Conservation (phyloP, 2,888 invertebrate species). For the Drosophila tripunctata region DNA sequence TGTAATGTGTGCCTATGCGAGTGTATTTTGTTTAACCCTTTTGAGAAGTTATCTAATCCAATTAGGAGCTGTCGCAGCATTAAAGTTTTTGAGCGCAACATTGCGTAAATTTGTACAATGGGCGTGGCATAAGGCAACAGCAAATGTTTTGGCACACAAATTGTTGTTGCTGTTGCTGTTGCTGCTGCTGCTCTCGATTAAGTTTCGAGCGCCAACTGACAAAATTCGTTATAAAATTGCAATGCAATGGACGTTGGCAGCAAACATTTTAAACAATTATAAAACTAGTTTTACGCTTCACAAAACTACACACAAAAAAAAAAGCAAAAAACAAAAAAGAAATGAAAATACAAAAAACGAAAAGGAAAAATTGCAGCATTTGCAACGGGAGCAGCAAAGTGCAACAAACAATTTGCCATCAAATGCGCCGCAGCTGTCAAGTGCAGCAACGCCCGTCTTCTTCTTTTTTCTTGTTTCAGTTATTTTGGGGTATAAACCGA, state of each 20-base stretch:
- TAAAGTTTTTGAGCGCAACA: constrained; percentile 55
- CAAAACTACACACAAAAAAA: constrained; percentile 53
- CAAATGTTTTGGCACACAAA: constrained; percentile 55
- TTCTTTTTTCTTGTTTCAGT: background rate
- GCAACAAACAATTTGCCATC: constrained; percentile 73
- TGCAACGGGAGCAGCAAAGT: constrained; percentile 45
- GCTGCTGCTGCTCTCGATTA: constrained; percentile 65
- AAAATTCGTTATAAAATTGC: constrained; percentile 77
- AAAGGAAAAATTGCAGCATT: constrained; percentile 23
- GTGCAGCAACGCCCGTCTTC: constrained; percentile 55
- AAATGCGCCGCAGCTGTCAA: constrained; percentile 75
- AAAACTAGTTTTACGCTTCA: constrained; percentile 77
- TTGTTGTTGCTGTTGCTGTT: constrained; percentile 33
- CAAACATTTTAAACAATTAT: constrained; percentile 77
- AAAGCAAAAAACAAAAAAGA: constrained; percentile 9
- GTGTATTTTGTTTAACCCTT: constrained; percentile 61
- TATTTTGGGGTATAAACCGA: constrained; percentile 10
- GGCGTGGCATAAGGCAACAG: constrained; percentile 31
- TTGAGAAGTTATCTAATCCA: constrained; percentile 75
- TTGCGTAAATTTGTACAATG: constrained; percentile 61
- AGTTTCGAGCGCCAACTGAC: constrained; percentile 74
- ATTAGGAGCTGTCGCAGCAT: constrained; percentile 72
- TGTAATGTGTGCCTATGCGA: constrained; percentile 39
- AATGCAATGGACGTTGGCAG: constrained; percentile 69
- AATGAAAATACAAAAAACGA: no score